These are phyloP conservation scores for Clytia hemisphaerica DNA, from an alignment of 30 jellyfish, hydroid and myxozoan species.

Conservation along the genomic window DNA sequence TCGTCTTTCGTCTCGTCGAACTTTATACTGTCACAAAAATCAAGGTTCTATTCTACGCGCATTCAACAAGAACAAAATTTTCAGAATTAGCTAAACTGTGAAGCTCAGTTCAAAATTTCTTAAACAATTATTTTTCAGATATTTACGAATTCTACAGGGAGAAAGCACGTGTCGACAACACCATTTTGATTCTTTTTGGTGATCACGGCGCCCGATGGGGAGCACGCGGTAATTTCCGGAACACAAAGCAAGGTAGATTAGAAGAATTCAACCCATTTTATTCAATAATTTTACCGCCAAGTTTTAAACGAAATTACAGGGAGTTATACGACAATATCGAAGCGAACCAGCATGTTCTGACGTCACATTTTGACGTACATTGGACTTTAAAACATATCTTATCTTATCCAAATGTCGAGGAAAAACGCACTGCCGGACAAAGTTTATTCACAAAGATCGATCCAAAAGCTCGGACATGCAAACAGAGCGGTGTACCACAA, in stretches of 20 bases:
- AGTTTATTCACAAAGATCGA: constrained; percentile 56
- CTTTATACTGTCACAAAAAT: no score
- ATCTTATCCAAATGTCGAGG: constrained; percentile 28
- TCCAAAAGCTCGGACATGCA: constrained; percentile 39
- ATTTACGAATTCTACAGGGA: constrained; percentile 10
- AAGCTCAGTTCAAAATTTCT: no score
- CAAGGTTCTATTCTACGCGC: no score
- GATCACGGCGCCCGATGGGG: constrained; percentile 87
- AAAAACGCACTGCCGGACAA: constrained; percentile 27
- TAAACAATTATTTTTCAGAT: no score
- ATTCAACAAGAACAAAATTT: no score
- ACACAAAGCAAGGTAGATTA: constrained; percentile 55
- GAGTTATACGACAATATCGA: constrained; percentile 25
- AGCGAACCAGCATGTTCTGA: constrained; percentile 37
- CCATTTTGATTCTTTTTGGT: constrained; percentile 49
- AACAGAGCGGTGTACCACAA: constrained; percentile 47
- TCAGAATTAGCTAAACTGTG: no score
- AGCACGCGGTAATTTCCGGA: constrained; percentile 39
- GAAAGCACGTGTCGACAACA: constrained; percentile 20
- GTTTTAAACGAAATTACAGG: constrained; percentile 24
- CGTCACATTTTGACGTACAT: constrained; percentile 71
- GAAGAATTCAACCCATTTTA: constrained; percentile 81
- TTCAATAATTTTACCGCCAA: constrained; percentile 54
- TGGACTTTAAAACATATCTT: constrained; percentile 55
- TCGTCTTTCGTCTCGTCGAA: no score